A percentile compares a stretch with the other conserved stretches of the same genome.
Evolutionary conservation across 2,888 invertebrate genomes (phyloP).

Genomic region (Meteorus colon): DNA sequence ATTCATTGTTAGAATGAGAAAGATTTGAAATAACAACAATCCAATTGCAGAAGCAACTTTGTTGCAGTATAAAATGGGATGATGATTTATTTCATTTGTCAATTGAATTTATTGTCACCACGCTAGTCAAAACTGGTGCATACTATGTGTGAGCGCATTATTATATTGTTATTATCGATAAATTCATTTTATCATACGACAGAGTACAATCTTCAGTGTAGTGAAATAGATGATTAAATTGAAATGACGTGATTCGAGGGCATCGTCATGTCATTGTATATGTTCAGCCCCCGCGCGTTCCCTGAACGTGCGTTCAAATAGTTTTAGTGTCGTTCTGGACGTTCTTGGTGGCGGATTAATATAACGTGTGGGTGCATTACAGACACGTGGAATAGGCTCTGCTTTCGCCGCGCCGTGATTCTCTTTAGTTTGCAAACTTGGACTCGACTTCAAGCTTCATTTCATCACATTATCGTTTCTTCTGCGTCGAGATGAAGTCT

Average conservation of each 20-base stretch:
- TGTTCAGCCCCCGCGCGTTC: conserved; percentile 34
- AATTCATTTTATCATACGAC: conserved; percentile 13
- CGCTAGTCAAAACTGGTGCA: conserved; percentile 4
- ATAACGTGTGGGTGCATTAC: conserved; percentile 27
- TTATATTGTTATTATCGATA: too few relatives aligned
- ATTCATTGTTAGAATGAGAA: too few relatives aligned
- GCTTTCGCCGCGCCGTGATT: conserved; percentile 26
- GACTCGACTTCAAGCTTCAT: background rate
- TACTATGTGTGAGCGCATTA: too few relatives aligned
- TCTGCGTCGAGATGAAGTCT: conserved; percentile 22
- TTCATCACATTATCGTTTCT: background rate
- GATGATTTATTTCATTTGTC: too few relatives aligned
- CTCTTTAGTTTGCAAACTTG: background rate
- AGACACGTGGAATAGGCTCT: conserved; percentile 36
- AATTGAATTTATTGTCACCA: background rate
- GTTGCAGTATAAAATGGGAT: too few relatives aligned
- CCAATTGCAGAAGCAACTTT: too few relatives aligned
- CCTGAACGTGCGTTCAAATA: conserved; percentile 3
- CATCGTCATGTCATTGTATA: conserved; percentile 27
- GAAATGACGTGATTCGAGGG: conserved; percentile 29
- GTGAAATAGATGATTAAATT: background rate
- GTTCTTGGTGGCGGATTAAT: conserved; percentile 30
- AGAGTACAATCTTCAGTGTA: conserved; percentile 11
- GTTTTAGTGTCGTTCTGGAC: conserved; percentile 19
- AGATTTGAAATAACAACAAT: too few relatives aligned